These are phyloP conservation scores for Proisotoma minuta DNA, from an alignment of 2,888 invertebrate species.

Conservation along the genomic window DNA sequence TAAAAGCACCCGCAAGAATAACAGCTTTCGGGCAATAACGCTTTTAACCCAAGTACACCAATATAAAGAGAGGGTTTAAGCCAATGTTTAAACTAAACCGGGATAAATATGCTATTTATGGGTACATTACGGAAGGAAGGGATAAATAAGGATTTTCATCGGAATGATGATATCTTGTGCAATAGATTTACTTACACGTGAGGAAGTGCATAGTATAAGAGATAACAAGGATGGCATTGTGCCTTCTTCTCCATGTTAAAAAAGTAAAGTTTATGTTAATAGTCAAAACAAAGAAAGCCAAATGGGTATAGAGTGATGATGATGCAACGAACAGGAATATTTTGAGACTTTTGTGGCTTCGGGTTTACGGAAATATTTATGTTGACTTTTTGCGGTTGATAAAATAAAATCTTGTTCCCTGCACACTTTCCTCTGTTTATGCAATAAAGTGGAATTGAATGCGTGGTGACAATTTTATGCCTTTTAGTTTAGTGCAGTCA, in stretches of 20 bases:
- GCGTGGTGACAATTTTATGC: no score
- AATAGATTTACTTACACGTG: no score
- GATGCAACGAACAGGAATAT: neutral
- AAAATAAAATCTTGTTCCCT: no score
- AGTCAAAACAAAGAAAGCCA: slow-evolving; percentile 5
- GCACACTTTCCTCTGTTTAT: no score
- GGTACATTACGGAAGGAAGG: neutral
- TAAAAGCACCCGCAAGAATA: neutral
- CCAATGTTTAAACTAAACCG: no score
- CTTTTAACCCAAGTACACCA: no score
- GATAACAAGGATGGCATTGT: neutral
- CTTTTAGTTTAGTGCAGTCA: no score
- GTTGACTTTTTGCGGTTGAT: no score
- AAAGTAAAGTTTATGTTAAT: slow-evolving; percentile 5
- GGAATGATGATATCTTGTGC: no score
- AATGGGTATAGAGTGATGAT: neutral
- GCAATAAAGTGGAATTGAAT: no score
- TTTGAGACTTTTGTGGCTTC: no score
- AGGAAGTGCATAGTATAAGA: neutral
- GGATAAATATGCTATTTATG: slow-evolving; percentile 1
- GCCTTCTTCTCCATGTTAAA: neutral
- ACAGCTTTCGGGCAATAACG: neutral
- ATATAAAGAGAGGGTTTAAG: neutral
- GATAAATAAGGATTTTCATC: neutral
- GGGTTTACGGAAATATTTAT: no score